Evolutionary conservation across 2,113 vertebrate genomes (phyloP), one percentile per base, ranked within the genome.

Genomic region (Saccopteryx bilineata): DNA sequence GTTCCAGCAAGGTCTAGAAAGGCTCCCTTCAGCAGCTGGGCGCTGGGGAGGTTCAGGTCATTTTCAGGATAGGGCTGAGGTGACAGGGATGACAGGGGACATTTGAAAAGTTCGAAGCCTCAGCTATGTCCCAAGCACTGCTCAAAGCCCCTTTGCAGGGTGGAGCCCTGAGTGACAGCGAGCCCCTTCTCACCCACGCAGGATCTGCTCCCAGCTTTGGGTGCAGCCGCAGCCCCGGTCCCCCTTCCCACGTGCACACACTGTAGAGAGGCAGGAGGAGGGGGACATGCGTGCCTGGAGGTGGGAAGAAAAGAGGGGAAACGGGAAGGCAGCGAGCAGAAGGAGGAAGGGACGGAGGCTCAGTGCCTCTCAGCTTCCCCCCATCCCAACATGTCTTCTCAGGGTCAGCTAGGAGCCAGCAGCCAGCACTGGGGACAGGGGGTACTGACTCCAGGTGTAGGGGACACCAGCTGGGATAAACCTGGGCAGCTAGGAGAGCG

Each of bases 31-130:
- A 83, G 18, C 5, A 75, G 68, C 23, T 68, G 71, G 61, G 54
- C 11, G 33, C 31, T 66, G 14, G 15, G 39, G 71, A 68, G 26
- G 66, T 79, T 33, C 56, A 65, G 71, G 28, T 10, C 54, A 79
- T 79, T 87, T 92, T 78, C 82, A 89, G 58, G 66, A 56, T 26
- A 76, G 66, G 52, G 9, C 86, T 81, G 54, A 83, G 60, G 61
- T 46, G 19, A n/a, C 80, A 85, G 60, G 60, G 65, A 80, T 87
- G 54, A 92, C 4, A n/a, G 31, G 21, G 33, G 28, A 8, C 63
- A 91, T 56, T 90, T 68, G 75, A 86, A 31, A 93, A 95, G 52
- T 39, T 91, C 15, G 13, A 91, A 63, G 46, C 26, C 52, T 76
- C 31, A 69, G 82, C 21, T 88, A 14, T 63, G 90, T 90, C 48